Evolutionary conservation across 2,113 vertebrate species (phyloP).

Genomic region (Gobius niger): DNA sequence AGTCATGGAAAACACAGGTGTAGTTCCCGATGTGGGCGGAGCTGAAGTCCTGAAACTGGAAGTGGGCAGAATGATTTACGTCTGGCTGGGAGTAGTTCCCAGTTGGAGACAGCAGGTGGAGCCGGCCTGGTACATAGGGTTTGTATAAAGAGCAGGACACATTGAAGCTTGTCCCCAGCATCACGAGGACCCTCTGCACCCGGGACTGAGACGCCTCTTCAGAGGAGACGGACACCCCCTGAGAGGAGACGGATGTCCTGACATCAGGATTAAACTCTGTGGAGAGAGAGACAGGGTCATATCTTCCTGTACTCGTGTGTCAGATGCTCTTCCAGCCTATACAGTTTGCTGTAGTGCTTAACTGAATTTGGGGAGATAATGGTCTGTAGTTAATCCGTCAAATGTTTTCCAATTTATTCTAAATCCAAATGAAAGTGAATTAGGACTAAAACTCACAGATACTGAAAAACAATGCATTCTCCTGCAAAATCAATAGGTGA

Average conservation of each 20-base stretch:
- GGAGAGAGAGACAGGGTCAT: too few species aligned
- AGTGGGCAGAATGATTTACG: constrained; percentile 22
- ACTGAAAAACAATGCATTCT: neutral
- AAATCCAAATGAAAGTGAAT: too few species aligned
- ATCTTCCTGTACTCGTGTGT: too few species aligned
- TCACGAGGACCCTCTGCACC: neutral
- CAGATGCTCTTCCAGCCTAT: too few species aligned
- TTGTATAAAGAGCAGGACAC: constrained; percentile 20
- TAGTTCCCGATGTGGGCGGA: constrained; percentile 12
- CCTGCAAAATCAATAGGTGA: too few species aligned
- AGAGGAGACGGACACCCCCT: neutral
- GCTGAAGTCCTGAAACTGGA: constrained; percentile 19
- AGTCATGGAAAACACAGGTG: constrained; percentile 1
- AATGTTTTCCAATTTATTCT: too few species aligned
- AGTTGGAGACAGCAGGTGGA: constrained; percentile 9
- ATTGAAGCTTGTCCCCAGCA: neutral
- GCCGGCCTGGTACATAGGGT: constrained; percentile 10
- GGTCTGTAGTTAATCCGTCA: too few species aligned
- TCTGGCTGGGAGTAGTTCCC: constrained; percentile 1
- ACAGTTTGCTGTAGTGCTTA: too few species aligned
- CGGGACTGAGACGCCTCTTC: neutral
- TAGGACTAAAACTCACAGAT: neutral
- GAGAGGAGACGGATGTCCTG: neutral
- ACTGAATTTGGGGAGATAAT: too few species aligned
- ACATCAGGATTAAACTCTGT: too few species aligned